Evolutionary conservation across 2,888 invertebrate genomes (phyloP), one percentile per base, ranked within the genome.

Genomic region (Perdita meconis): DNA sequence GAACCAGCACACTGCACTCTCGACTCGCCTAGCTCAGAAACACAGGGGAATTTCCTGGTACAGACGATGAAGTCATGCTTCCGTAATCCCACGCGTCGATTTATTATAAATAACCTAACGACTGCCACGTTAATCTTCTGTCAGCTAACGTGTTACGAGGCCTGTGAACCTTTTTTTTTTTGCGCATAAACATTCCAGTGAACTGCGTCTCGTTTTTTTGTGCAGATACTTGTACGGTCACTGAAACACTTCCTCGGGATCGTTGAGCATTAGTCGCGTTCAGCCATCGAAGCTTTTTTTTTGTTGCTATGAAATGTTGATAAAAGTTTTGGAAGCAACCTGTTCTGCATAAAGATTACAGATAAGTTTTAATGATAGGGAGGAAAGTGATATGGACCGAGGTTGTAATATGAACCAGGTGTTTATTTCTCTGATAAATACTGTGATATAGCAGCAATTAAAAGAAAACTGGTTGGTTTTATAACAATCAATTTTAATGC

Each of bases 21-120:
- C 36, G 36, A 53, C 16, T 6, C 12, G 56, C 40, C 67, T 63
- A 42, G 55, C 8, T 47, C 10, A 68, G 19, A 47, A 40, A 44
- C 24, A 34, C 50, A 10, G 22, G 55, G 57, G n/a, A n/a, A 59
- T 69, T 74, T 74, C 68, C 72, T 60, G n/a, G 1, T 42, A 12
- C 22, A 1, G 12, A 22, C 63, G 69, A 50, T 74, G 63, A 69
- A 36, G 56, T 64, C 74, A 70, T 53, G 42, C 22, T 5, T 12
- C n/a, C 34, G 2, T 40, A 26, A 2, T 0, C 30, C n/a, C 24
- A 13, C 12, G 40, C 13, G 44, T 66, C 56, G 26, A 34, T 63
- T 80, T 60, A 66, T 61, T 65, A 57, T 42, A 72, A 81, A 80
- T 67, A 64, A 72, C 65, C 61, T 69, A 44, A 53, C 51, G 57